These are phyloP conservation scores for Myioborus melanocephalus DNA, from an alignment of 2,797 vertebrate species.

Conservation along the genomic window DNA sequence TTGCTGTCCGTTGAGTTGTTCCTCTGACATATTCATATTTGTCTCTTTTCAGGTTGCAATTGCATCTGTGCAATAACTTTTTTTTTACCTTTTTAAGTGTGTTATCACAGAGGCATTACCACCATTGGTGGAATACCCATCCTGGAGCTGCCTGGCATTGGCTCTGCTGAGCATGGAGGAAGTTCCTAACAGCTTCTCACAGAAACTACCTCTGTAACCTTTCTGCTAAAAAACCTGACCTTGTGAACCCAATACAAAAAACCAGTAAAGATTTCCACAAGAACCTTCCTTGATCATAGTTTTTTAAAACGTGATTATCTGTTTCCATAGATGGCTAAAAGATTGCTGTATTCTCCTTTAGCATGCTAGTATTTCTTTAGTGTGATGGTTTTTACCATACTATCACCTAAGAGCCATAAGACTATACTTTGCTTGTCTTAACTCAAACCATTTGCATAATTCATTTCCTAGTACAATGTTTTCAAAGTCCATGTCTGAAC, in stretches of 20 bases:
- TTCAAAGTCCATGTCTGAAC: background rate
- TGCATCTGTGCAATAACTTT: background rate
- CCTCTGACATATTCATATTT: background rate
- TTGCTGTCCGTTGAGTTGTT: background rate
- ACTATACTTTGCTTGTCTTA: background rate
- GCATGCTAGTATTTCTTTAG: background rate
- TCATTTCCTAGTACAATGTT: background rate
- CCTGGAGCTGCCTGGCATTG: background rate
- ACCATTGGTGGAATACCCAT: background rate
- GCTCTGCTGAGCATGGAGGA: background rate
- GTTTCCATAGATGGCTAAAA: background rate
- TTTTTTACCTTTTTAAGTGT: background rate
- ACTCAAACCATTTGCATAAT: background rate
- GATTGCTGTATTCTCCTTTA: background rate
- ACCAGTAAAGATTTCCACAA: background rate
- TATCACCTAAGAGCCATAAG: background rate
- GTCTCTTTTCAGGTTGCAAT: background rate
- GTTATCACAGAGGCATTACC: background rate
- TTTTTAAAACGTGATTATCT: background rate
- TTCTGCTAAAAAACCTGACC: background rate
- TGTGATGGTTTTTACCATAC: background rate
- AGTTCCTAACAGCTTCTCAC: background rate
- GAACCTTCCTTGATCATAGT: background rate
- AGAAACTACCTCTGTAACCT: accelerated
- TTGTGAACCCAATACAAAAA: background rate